These are phyloP conservation scores for Tiliacea aurago DNA, from an alignment of 2,888 invertebrate genomes.

Conservation along the genomic window DNA sequence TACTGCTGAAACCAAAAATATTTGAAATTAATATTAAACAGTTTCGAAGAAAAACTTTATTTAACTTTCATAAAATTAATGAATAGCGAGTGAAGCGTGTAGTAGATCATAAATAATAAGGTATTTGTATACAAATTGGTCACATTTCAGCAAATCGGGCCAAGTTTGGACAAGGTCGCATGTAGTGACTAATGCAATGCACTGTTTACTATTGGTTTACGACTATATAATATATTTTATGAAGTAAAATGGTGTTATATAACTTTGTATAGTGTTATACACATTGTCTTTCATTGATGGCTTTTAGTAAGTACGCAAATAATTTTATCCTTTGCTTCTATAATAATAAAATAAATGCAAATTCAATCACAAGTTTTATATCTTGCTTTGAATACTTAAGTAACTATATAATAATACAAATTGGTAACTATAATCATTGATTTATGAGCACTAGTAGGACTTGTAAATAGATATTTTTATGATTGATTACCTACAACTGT, in stretches of 20 bases:
- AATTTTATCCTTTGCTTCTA: background rate
- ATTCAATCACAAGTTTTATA: background rate
- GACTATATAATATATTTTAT: slow-evolving; percentile 22
- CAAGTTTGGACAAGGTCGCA: slow-evolving; percentile 59
- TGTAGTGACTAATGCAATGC: slow-evolving; percentile 48
- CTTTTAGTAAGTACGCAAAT: background rate
- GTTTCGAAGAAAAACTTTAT: slow-evolving; percentile 6
- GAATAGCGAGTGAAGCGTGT: slow-evolving; percentile 21
- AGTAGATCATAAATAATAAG: slow-evolving; percentile 32
- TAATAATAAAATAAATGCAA: background rate
- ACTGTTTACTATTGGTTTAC: slow-evolving; percentile 42
- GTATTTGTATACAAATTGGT: slow-evolving; percentile 52
- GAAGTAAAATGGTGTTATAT: slow-evolving; percentile 12
- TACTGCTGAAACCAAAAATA: slow-evolving; percentile 20
- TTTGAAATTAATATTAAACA: slow-evolving; percentile 27
- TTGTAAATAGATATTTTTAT: background rate
- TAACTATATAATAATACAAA: background rate
- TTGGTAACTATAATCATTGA: background rate
- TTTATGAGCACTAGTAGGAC: background rate
- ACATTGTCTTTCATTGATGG: slow-evolving; percentile 5
- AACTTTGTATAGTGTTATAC: background rate
- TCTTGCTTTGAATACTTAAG: background rate
- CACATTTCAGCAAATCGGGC: slow-evolving; percentile 52
- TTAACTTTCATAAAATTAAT: slow-evolving; percentile 16
- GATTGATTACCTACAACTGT: background rate